A percentile compares a stretch with the other conserved stretches of the same genome.
Conservation (phyloP, 2,888 invertebrate species). For the Tolmerus cingulatus region DNA sequence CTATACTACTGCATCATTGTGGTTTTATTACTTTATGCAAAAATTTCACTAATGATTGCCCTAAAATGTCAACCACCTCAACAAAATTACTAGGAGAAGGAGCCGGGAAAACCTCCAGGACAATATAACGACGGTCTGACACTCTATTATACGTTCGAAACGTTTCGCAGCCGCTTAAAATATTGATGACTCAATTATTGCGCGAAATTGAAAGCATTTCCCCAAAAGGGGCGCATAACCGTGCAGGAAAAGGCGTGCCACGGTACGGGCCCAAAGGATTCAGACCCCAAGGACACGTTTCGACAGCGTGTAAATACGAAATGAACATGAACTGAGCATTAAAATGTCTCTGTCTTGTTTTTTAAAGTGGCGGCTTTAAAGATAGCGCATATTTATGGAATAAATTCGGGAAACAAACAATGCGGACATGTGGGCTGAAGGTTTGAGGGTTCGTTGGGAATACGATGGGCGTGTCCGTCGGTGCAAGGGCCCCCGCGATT, state of each 20-base stretch:
- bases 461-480: not conserved
- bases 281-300: not conserved
- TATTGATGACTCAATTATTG: not conserved
- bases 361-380: not conserved
- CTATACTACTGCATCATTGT: too few relatives aligned
- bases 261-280: not conserved
- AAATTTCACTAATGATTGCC: not conserved
- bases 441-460: not conserved
- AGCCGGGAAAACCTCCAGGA: not conserved
- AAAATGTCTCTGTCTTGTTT: not conserved
- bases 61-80: not conserved
- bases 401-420: not conserved
- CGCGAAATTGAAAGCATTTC: not conserved
- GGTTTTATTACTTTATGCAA: not conserved
- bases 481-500: not conserved
- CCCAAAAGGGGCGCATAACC: not conserved
- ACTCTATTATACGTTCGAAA: not conserved
- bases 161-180: not conserved
- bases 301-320: slow-evolving; percentile 12
- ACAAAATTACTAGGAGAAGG: not conserved
- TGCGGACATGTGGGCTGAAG: not conserved
- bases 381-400: slow-evolving; percentile 11
- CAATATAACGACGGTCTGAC: not conserved
- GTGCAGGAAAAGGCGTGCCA: not conserved
- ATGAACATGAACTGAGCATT: slow-evolving; percentile 2